These are phyloP conservation scores for Bos indicus DNA, from an alignment of 2,113 vertebrate genomes.

Conservation along the genomic window DNA sequence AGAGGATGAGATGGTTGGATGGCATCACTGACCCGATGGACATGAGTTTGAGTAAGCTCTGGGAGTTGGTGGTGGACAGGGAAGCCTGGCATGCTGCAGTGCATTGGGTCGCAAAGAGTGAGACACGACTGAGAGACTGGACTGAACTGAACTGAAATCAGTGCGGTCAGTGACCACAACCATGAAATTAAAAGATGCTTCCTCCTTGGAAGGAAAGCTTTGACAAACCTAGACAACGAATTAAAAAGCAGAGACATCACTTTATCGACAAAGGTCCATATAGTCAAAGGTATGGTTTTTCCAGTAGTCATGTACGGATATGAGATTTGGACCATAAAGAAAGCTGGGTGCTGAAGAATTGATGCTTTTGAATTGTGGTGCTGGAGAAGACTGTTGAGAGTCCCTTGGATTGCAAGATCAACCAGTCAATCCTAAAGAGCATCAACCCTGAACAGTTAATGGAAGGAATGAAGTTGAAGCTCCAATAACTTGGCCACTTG, in stretches of 20 bases:
- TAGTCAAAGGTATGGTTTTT: background rate
- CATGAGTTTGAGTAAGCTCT: background rate
- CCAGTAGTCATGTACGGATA: background rate
- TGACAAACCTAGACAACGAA: background rate
- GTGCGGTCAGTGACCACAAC: fast-evolving
- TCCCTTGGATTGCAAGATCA: background rate
- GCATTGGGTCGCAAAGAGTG: background rate
- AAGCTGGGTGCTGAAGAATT: background rate
- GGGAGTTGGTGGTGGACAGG: background rate
- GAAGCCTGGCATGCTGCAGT: background rate
- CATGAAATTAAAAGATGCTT: background rate
- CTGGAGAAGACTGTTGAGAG: background rate
- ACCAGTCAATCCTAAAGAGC: background rate
- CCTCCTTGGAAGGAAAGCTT: background rate
- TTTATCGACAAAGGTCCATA: background rate
- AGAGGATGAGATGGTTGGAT: background rate
- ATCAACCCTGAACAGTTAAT: background rate
- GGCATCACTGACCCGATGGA: background rate
- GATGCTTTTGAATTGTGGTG: background rate
- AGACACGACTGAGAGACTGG: background rate
- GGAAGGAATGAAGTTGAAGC: background rate
- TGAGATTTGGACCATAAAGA: background rate
- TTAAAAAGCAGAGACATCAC: background rate
- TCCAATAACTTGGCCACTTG: background rate
- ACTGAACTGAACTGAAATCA: background rate